Conservation (phyloP, 2,113 vertebrate genomes). For the Gila orcuttii region DNA sequence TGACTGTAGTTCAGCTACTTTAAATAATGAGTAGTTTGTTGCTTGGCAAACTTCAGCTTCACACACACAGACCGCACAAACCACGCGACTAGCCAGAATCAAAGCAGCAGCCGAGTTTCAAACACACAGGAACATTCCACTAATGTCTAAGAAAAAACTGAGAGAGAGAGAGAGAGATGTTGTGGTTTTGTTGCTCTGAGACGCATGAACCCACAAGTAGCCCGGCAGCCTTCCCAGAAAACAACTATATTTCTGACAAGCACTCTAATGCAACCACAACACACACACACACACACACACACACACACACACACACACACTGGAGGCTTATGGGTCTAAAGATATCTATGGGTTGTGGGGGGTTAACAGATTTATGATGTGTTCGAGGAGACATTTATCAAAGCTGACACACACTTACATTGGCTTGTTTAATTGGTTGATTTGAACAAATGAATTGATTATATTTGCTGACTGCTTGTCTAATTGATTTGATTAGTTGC, state of each 20-base stretch:
- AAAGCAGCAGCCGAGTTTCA: constrained; percentile 3
- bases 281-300: constrained; percentile 36
- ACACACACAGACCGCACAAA: constrained; percentile 14
- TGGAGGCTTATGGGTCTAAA: constrained; percentile 35
- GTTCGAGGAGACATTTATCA: constrained; percentile 25
- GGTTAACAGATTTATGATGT: constrained; percentile 39
- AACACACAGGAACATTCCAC: constrained; percentile 3
- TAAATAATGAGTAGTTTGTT: constrained; percentile 34
- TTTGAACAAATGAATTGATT: not conserved
- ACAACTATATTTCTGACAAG: constrained; percentile 44
- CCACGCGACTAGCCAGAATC: constrained; percentile 9
- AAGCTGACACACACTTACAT: constrained; percentile 19
- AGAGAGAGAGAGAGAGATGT: constrained; percentile 1
- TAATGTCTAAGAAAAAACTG: constrained; percentile 17
- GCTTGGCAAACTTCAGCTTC: constrained; percentile 9
- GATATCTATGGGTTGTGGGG: constrained; percentile 27
- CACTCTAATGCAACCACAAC: constrained; percentile 33
- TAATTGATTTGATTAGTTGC: not conserved
- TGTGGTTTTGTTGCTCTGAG: constrained; percentile 39
- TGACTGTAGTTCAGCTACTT: not conserved
- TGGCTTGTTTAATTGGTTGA: not conserved
- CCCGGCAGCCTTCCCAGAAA: constrained; percentile 36
- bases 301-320: constrained; percentile 32
- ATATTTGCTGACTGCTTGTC: not conserved
- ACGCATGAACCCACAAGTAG: constrained; percentile 31